Base-by-base conservation (phyloP, 2,888 invertebrate genomes). In the Temnothorax rugatulus region DNA sequence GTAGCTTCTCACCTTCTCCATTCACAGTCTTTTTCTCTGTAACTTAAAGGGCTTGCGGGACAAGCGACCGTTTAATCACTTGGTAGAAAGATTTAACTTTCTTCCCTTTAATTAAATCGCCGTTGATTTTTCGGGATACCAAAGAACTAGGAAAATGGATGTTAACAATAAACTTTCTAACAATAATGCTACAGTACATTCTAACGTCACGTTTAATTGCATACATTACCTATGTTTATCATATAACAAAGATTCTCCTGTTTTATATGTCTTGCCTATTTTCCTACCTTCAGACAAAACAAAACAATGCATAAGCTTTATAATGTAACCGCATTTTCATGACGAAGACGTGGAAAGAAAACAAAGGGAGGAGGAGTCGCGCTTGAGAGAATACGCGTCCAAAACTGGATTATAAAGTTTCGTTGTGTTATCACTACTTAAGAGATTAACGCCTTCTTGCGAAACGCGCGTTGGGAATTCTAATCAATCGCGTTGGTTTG, bases 341-440 rank as follows among this genome's bases (percentile, higher is more conserved):
- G 18, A 66, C 38, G 73, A 61, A 64, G 63, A 38, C n/a, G 52
- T 41, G 79, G 29, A 29, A 79, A 64, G 61, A 64, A 74, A 59
- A 15, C 11, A 47, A 38, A 38, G 21, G 21, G 15, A 41, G 38
- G 34, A 50, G 44, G n/a, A 29, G 18, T 25, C 52, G 64, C 54
- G 74, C 75, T 82, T 69, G 68, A 68, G 76, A 59, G 82, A 82
- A 84, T 85, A 86, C 86, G 86, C 86, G 86, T 82, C 83, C 86
- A 88, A 87, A 90, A 91, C 88, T 88, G 84, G 89, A 91, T 91
- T 90, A 90, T 85, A 87, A 91, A 91, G 90, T 91, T 91, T 59
- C 84, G 83, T 87, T 87, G 86, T 88, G 90, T 91, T 90, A 91
- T 90, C 90, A 84, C 88, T 90, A 84, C 89, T 89, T 89, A 87